Percentiles rank a stretch among this genome's conserved stretches.
phyloP scores from a whole-genome alignment of 2,888 invertebrate genomes.

The Tipula helvola region DNA sequence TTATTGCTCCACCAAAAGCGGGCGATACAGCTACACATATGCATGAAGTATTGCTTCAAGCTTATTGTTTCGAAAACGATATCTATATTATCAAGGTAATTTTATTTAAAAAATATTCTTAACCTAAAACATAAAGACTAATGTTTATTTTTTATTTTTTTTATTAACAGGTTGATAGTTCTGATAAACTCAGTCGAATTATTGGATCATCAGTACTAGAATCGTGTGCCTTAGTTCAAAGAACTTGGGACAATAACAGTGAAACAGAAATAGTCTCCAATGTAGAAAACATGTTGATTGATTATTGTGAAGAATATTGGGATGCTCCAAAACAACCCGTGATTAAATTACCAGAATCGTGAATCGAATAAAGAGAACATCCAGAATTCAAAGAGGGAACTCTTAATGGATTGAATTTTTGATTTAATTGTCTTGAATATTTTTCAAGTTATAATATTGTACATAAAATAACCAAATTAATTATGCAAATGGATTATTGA shows the following conservation, averaged over 20 bases:
- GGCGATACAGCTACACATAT: constrained; percentile 66
- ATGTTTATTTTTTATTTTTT: background rate
- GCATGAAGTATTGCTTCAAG: constrained; percentile 63
- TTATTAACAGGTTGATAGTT: constrained; percentile 34
- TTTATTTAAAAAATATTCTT: constrained; percentile 19
- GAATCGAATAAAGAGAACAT: constrained; percentile 24
- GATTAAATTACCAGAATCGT: constrained; percentile 51
- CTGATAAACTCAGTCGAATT: constrained; percentile 37
- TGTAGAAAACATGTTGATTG: constrained; percentile 47
- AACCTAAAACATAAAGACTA: background rate
- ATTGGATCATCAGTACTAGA: constrained; percentile 42
- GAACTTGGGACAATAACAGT: constrained; percentile 37
- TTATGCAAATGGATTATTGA: background rate
- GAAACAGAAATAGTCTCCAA: constrained; percentile 43
- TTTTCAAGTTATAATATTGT: background rate
- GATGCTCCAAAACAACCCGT: constrained; percentile 49
- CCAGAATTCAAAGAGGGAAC: background rate
- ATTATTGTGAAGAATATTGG: constrained; percentile 54
- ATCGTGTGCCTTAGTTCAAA: constrained; percentile 36
- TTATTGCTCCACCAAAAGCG: constrained; percentile 51
- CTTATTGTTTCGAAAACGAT: constrained; percentile 66
- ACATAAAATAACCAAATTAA: background rate
- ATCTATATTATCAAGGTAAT: constrained; percentile 56
- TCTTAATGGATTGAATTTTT: background rate
- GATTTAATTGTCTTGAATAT: background rate